Percentiles rank a stretch among this genome's conserved stretches.
Conservation (phyloP, 2,797 vertebrate genomes). For the Silurus lanzhouensis region DNA sequence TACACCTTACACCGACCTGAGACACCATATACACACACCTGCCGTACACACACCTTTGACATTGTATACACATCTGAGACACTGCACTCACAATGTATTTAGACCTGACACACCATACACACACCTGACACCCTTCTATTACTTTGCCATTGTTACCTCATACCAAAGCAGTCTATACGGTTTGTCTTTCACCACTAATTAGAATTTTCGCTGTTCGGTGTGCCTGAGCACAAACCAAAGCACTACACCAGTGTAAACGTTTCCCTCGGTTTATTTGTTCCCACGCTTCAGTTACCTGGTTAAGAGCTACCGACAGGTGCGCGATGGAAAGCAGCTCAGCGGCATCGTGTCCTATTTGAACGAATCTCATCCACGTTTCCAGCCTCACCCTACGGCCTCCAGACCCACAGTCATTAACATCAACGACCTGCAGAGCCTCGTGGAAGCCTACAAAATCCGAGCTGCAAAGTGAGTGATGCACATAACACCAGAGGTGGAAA, state of each 20-base stretch:
- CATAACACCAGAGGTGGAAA: neutral
- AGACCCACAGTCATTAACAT: conserved; percentile 74
- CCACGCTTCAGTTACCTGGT: conserved; percentile 81
- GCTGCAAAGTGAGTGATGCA: conserved; percentile 82
- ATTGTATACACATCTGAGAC: too few relatives aligned
- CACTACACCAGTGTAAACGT: neutral
- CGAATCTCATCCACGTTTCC: conserved; percentile 76
- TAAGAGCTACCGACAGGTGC: conserved; percentile 89
- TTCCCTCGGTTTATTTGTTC: neutral
- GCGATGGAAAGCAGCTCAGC: conserved; percentile 80
- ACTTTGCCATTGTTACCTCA: too few relatives aligned
- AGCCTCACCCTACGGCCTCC: conserved; percentile 83
- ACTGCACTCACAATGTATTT: too few relatives aligned
- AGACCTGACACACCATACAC: neutral
- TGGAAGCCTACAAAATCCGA: conserved; percentile 87
- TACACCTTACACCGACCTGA: too few relatives aligned
- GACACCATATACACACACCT: too few relatives aligned
- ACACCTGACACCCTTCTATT: too few relatives aligned
- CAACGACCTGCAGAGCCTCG: conserved; percentile 80
- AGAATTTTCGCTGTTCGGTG: neutral
- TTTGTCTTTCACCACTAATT: neutral
- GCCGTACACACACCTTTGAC: too few relatives aligned
- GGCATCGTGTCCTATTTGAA: conserved; percentile 94
- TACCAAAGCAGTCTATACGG: neutral
- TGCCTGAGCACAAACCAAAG: neutral